phyloP scores from a whole-genome alignment of 1,140 invertebrate genomes.

The Heliconius eleuchia region DNA sequence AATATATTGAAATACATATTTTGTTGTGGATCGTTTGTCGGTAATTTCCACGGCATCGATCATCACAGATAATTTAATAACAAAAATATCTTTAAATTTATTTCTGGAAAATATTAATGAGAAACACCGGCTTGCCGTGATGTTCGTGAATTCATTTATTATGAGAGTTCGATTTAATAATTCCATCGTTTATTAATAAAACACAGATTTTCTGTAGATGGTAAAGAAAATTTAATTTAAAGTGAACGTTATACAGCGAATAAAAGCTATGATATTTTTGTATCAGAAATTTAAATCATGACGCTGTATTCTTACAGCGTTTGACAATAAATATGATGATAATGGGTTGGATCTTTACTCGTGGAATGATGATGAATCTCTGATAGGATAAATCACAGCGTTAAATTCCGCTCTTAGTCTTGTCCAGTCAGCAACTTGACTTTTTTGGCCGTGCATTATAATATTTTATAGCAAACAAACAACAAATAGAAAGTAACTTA shows the following conservation, averaged over 20 bases:
- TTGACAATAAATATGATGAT: too few relatives aligned
- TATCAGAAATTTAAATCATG: not conserved
- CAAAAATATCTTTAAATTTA: not conserved
- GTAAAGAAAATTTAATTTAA: not conserved
- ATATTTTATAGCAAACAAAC: not conserved
- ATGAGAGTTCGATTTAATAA: slow-evolving; percentile 7
- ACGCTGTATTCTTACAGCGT: too few relatives aligned
- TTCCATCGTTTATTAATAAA: slow-evolving; percentile 13
- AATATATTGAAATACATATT: too few relatives aligned
- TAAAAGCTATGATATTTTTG: not conserved
- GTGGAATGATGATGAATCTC: too few relatives aligned
- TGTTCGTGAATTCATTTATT: slow-evolving; percentile 4
- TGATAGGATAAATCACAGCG: too few relatives aligned
- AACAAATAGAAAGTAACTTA: not conserved
- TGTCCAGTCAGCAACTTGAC: too few relatives aligned
- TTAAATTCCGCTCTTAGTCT: too few relatives aligned
- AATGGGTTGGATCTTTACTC: too few relatives aligned
- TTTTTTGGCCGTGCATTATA: too few relatives aligned
- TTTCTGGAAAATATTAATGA: slow-evolving; percentile 4
- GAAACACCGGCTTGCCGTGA: slow-evolving; percentile 11
- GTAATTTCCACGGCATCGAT: not conserved
- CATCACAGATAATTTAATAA: not conserved
- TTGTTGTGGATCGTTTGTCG: too few relatives aligned
- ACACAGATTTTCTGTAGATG: not conserved
- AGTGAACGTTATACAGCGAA: not conserved